These are phyloP conservation scores for Agrotis clavis DNA, from an alignment of 2,888 invertebrate genomes.

Conservation along the genomic window DNA sequence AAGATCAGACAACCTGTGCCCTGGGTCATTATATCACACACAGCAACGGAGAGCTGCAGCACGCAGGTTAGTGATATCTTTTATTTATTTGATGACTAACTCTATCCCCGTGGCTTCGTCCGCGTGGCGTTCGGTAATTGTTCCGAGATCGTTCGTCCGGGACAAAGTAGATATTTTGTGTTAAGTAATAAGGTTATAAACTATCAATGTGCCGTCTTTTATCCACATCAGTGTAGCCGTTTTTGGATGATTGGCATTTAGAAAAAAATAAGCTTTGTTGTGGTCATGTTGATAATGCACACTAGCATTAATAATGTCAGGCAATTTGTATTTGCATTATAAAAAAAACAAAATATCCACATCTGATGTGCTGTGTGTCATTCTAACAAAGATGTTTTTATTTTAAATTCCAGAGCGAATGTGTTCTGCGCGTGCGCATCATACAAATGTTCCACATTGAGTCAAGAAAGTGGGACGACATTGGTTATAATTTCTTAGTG, in stretches of 20 bases:
- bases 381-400: conserved; percentile 15
- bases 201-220: no score
- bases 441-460: conserved; percentile 94
- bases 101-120: no score
- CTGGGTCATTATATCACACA: conserved; percentile 92
- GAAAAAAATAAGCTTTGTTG: neutral
- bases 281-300: no score
- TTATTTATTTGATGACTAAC: neutral
- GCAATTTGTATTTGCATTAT: neutral
- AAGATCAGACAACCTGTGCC: conserved; percentile 82
- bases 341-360: neutral
- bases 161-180: no score
- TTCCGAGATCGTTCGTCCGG: no score
- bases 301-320: no score
- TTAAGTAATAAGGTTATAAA: no score
- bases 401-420: conserved; percentile 87
- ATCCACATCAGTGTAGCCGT: no score
- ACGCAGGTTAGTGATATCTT: conserved; percentile 82
- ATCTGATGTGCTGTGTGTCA: no score
- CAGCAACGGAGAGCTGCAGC: conserved; percentile 92
- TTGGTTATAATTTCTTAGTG: conserved; percentile 95
- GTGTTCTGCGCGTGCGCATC: conserved; percentile 91
- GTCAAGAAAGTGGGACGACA: conserved; percentile 92
- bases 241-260: no score
- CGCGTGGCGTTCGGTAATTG: no score